phyloP scores from a whole-genome alignment of 2,113 vertebrate species.

The Callionymus lyra region DNA sequence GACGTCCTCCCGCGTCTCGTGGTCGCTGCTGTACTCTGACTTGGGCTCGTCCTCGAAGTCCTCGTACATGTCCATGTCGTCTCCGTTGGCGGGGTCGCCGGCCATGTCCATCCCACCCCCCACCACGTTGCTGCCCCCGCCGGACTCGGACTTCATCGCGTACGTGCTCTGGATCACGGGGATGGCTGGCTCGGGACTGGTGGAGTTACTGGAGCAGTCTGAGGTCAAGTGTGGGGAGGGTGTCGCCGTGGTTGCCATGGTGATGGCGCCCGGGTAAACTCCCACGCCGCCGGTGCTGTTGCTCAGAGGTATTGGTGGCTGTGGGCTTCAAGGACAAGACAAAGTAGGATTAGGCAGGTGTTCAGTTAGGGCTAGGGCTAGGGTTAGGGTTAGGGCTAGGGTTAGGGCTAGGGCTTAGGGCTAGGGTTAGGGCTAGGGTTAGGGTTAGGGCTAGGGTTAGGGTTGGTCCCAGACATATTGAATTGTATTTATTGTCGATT shows the following conservation, averaged over 20 bases:
- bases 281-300: constrained; percentile 81
- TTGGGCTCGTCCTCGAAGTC: constrained; percentile 98
- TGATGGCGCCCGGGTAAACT: constrained; percentile 91
- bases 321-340: constrained; percentile 69
- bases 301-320: constrained; percentile 88
- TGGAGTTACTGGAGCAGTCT: constrained; percentile 96
- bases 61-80: constrained; percentile 96
- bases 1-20: constrained; percentile 86
- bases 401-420: too few species aligned
- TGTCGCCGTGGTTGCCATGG: constrained; percentile 80
- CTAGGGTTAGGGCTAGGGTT: too few species aligned
- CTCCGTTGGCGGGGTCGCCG: constrained; percentile 80
- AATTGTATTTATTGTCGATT: too few species aligned
- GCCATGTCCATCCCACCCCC: constrained; percentile 67
- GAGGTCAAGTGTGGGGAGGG: constrained; percentile 94
- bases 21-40: constrained; percentile 99
- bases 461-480: too few species aligned
- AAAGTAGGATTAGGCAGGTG: constrained; percentile 4
- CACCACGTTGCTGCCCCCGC: constrained; percentile 14
- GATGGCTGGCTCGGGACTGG: constrained; percentile 90
- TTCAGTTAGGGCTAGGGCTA: too few species aligned
- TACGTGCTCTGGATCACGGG: constrained; percentile 96
- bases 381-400: too few species aligned
- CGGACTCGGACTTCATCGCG: constrained; percentile 78
- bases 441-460: too few species aligned